A percentile compares a stretch with the other conserved stretches of the same genome.
These are phyloP conservation scores for Corydoras maculifer DNA, from an alignment of 2,113 vertebrate genomes.

Conservation along the genomic window DNA sequence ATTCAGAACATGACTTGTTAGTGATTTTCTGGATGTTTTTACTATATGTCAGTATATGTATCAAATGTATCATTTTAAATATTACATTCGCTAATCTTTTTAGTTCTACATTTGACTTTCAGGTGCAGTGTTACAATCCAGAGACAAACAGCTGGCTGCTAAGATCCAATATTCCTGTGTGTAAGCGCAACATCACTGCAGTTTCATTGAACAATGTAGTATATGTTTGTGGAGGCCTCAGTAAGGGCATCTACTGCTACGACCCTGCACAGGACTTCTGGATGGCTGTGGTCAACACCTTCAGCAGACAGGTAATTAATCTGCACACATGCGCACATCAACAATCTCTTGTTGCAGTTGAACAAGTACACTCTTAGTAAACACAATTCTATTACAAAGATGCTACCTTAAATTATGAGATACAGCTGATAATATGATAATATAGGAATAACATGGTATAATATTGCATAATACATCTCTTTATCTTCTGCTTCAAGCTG, in stretches of 20 bases:
- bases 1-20: too few species aligned
- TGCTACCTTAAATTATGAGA: too few species aligned
- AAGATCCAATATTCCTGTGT: slow-evolving; percentile 90
- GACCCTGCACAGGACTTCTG: slow-evolving; percentile 92
- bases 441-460: too few species aligned
- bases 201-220: slow-evolving; percentile 92
- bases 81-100: too few species aligned
- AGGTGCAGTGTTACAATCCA: slow-evolving; percentile 97
- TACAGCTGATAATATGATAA: too few species aligned
- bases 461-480: too few species aligned
- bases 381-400: too few species aligned
- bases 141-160: slow-evolving; percentile 85
- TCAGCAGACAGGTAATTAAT: slow-evolving; percentile 85
- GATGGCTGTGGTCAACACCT: slow-evolving; percentile 93
- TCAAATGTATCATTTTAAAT: too few species aligned
- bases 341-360: too few species aligned
- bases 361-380: too few species aligned
- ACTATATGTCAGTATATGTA: neutral
- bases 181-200: slow-evolving; percentile 92
- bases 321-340: neutral
- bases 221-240: slow-evolving; percentile 92
- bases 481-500: too few species aligned
- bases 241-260: slow-evolving; percentile 93
- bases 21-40: neutral
- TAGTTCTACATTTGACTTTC: slow-evolving; percentile 27